A percentile compares a stretch with the other conserved stretches of the same genome.
phyloP scores from a whole-genome alignment of 1,140 invertebrate species.

The Drosophila kurseongensis region DNA sequence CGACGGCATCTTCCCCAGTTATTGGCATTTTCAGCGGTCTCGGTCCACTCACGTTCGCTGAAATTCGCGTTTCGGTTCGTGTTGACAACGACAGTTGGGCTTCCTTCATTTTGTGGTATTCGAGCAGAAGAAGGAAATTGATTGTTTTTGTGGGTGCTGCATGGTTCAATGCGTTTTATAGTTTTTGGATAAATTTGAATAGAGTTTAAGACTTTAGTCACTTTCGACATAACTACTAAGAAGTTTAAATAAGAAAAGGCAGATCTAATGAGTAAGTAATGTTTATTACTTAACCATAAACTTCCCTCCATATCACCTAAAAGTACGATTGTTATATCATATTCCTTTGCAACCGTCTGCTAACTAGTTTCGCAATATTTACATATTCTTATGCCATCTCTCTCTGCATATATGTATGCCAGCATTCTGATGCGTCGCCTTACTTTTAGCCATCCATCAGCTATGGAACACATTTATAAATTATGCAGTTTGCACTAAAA shows the following conservation, averaged over 20 bases:
- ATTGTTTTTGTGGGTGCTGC: slow-evolving; percentile 26
- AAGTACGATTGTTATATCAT: neutral
- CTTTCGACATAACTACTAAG: no score
- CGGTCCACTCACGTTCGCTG: slow-evolving; percentile 18
- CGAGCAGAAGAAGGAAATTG: slow-evolving; percentile 9
- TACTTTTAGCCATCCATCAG: slow-evolving; percentile 55
- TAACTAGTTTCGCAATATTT: slow-evolving; percentile 41
- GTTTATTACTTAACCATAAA: no score
- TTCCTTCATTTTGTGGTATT: slow-evolving; percentile 2
- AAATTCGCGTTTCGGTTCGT: slow-evolving; percentile 15
- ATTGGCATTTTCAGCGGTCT: slow-evolving; percentile 5
- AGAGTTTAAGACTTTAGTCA: no score
- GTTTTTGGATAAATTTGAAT: neutral
- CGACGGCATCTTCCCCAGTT: slow-evolving; percentile 1
- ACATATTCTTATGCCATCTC: slow-evolving; percentile 13
- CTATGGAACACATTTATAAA: slow-evolving; percentile 66
- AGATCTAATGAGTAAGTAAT: no score
- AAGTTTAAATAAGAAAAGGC: no score
- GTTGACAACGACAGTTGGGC: slow-evolving; percentile 23
- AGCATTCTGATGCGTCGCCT: slow-evolving; percentile 47
- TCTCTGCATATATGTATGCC: slow-evolving; percentile 5
- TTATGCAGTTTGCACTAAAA: slow-evolving; percentile 72
- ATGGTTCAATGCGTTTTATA: neutral
- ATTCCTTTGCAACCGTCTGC: neutral
- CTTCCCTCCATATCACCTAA: no score